Percentiles rank a stretch among this genome's conserved stretches.
These are phyloP conservation scores for Glaucidium brasilianum DNA, from an alignment of 2,113 vertebrate species.

Conservation along the genomic window DNA sequence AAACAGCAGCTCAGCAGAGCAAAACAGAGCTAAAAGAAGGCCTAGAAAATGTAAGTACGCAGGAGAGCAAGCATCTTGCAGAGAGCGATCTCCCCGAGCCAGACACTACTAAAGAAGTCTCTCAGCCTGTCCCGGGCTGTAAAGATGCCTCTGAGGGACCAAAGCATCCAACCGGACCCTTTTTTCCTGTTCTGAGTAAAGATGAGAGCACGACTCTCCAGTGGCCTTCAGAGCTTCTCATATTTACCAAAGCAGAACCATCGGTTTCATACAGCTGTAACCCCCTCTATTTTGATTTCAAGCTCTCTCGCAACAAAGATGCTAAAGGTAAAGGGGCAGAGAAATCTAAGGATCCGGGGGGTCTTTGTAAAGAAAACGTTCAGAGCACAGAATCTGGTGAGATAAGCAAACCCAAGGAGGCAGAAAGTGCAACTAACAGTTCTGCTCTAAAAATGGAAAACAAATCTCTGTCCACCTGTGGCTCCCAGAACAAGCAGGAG, in stretches of 20 bases:
- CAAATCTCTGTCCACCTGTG: conserved; percentile 17
- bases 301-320: conserved; percentile 92
- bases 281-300: conserved; percentile 98
- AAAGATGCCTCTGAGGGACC: conserved; percentile 78
- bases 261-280: conserved; percentile 97
- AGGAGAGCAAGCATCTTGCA: conserved; percentile 36
- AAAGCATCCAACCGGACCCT: conserved; percentile 86
- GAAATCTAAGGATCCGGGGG: conserved; percentile 59
- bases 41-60: not conserved
- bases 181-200: conserved; percentile 94
- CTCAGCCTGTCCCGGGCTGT: conserved; percentile 28
- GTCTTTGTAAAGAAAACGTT: conserved; percentile 38
- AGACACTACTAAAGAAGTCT: conserved; percentile 44
- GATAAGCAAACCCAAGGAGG: conserved; percentile 48
- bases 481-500: conserved; percentile 58
- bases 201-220: conserved; percentile 96
- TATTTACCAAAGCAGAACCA: conserved; percentile 91
- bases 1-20: conserved; percentile 24
- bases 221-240: conserved; percentile 96
- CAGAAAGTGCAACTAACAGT: not conserved
- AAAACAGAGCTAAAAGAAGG: conserved; percentile 58
- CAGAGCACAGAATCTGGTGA: conserved; percentile 49
- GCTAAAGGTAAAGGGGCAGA: conserved; percentile 71
- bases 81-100: not conserved
- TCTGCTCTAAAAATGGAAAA: conserved; percentile 44